Evolutionary conservation across 2,113 vertebrate genomes (phyloP).

Genomic region (Colius striatus): DNA sequence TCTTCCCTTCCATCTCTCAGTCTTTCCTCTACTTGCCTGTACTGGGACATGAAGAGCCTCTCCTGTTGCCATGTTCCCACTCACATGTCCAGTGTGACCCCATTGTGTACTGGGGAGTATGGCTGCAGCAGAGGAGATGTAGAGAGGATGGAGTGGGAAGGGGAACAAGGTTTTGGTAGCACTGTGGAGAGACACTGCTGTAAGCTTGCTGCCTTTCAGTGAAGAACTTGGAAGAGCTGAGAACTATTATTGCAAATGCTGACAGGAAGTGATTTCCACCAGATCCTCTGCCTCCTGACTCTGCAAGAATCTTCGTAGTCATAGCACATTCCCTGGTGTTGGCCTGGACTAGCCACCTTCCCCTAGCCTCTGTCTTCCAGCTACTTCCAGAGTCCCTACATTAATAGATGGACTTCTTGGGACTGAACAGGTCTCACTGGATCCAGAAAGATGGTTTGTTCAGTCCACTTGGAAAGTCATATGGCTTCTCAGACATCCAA

Average conservation of each 20-base stretch:
- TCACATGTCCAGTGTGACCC: background rate
- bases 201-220: background rate
- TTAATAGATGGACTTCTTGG: background rate
- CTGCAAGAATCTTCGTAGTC: background rate
- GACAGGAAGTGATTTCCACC: background rate
- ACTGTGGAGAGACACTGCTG: background rate
- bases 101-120: background rate
- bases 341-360: background rate
- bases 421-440: background rate
- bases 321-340: background rate
- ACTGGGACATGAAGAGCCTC: background rate
- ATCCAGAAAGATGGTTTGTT: background rate
- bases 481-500: background rate
- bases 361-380: background rate
- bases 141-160: background rate
- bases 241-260: background rate
- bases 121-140: background rate
- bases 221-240: background rate
- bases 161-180: background rate
- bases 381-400: background rate
- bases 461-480: background rate
- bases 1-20: background rate
- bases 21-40: background rate
- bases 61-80: background rate
- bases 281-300: background rate